phyloP scores from a whole-genome alignment of 2,113 vertebrate genomes.

The Otocyon megalotis region DNA sequence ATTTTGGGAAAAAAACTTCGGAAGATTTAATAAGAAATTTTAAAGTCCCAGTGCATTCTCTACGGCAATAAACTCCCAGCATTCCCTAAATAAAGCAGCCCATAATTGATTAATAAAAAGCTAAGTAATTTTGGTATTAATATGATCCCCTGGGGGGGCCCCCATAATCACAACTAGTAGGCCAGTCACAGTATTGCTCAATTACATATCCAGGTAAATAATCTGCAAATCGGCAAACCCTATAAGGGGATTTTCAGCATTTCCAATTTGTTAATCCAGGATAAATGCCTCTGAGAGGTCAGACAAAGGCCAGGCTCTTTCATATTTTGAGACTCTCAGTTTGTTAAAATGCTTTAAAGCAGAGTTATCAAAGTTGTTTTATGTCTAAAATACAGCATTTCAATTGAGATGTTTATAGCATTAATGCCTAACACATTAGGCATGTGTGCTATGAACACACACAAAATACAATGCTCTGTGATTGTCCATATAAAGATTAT shows the following conservation, averaged over 20 bases:
- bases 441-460: background rate
- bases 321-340: constrained; percentile 41
- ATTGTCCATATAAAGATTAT: background rate
- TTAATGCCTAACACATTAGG: background rate
- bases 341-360: constrained; percentile 68
- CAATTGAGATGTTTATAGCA: constrained; percentile 7
- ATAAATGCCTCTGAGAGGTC: constrained; percentile 65
- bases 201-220: constrained; percentile 83
- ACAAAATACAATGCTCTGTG: background rate
- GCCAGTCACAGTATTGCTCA: constrained; percentile 75
- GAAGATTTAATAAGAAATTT: constrained; percentile 78
- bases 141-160: constrained; percentile 75
- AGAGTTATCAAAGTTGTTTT: constrained; percentile 30
- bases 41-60: constrained; percentile 74
- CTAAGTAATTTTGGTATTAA: constrained; percentile 85
- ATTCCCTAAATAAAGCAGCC: constrained; percentile 76
- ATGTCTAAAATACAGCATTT: background rate
- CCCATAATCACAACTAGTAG: constrained; percentile 79
- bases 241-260: constrained; percentile 68
- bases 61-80: constrained; percentile 36
- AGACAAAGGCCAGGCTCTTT: constrained; percentile 52
- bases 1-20: constrained; percentile 80
- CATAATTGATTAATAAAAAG: constrained; percentile 87
- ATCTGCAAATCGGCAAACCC: constrained; percentile 71
- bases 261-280: constrained; percentile 73